Percentiles rank a stretch among this genome's conserved stretches.
phyloP scores from a whole-genome alignment of 2,888 invertebrate species.

The Sminthurinus aureus region DNA sequence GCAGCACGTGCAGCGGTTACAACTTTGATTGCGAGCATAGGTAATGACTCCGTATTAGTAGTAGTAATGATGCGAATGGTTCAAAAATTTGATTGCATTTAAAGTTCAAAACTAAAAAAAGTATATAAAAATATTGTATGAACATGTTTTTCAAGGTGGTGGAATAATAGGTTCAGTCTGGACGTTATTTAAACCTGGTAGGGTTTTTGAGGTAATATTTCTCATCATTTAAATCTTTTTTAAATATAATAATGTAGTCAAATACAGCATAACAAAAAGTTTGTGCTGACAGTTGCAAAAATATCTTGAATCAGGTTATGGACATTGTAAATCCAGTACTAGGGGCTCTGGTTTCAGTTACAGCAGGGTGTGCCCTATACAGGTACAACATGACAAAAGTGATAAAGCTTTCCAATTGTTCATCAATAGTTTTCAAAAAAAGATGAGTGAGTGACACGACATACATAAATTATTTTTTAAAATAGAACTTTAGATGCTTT shows the following conservation, averaged over 20 bases:
- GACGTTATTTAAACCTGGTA: constrained; percentile 60
- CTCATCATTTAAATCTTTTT: neutral
- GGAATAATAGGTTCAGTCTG: constrained; percentile 62
- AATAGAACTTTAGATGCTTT: constrained; percentile 63
- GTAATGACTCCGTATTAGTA: too few relatives aligned
- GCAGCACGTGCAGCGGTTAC: constrained; percentile 62
- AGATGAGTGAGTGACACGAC: too few relatives aligned
- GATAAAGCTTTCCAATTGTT: too few relatives aligned
- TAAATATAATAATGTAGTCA: neutral
- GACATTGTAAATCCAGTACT: constrained; percentile 65
- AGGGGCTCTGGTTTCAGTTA: constrained; percentile 63
- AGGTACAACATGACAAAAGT: too few relatives aligned
- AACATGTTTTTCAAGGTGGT: too few relatives aligned
- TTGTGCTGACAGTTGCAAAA: constrained; percentile 52
- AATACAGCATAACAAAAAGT: neutral
- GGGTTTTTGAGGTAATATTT: constrained; percentile 61
- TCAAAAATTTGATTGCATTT: too few relatives aligned
- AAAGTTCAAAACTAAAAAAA: too few relatives aligned
- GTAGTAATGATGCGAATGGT: too few relatives aligned
- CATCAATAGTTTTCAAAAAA: too few relatives aligned
- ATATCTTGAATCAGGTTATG: constrained; percentile 61
- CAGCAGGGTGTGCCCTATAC: constrained; percentile 62
- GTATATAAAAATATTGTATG: too few relatives aligned
- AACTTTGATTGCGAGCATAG: constrained; percentile 63
- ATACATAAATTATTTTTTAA: too few relatives aligned